Conservation (phyloP, 2,888 invertebrate genomes). For the Drosophila neotestacea region DNA sequence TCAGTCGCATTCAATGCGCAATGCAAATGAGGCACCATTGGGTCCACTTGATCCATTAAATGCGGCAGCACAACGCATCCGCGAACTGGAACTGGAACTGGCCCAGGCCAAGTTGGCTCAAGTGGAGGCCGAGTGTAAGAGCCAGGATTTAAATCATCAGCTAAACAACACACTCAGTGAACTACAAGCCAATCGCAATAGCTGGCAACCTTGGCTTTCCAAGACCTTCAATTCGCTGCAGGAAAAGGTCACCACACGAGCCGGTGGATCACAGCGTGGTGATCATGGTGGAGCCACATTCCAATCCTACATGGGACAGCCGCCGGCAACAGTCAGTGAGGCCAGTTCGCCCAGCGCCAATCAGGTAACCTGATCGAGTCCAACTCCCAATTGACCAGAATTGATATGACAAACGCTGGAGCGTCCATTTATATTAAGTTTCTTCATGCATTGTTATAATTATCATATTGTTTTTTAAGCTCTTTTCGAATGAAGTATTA, state of each 20-base stretch:
- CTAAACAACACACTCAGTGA: constrained; percentile 93
- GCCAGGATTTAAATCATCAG: constrained; percentile 97
- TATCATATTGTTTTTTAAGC: constrained; percentile 39
- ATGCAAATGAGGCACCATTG: constrained; percentile 75
- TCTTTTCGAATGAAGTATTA: constrained; percentile 39
- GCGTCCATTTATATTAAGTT: constrained; percentile 33
- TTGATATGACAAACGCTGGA: constrained; percentile 47
- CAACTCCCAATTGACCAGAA: constrained; percentile 1
- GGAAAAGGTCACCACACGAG: constrained; percentile 84
- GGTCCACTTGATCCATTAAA: constrained; percentile 84
- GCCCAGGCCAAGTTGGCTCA: constrained; percentile 98
- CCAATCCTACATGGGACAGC: constrained; percentile 84
- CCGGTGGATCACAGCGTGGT: constrained; percentile 47
- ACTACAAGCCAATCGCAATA: constrained; percentile 86
- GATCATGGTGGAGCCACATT: constrained; percentile 82
- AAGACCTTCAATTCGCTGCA: constrained; percentile 90
- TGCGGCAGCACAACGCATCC: constrained; percentile 87
- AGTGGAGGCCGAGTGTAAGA: constrained; percentile 98
- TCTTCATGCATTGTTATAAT: constrained; percentile 35
- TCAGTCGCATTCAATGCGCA: constrained; percentile 47
- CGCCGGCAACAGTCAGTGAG: constrained; percentile 76
- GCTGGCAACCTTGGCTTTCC: constrained; percentile 97
- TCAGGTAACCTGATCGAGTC: constrained; percentile 80
- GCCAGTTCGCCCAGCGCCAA: constrained; percentile 83
- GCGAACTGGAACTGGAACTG: constrained; percentile 96